These are phyloP conservation scores for Charanyca ferruginea DNA, from an alignment of 2,888 invertebrate species.

Conservation along the genomic window DNA sequence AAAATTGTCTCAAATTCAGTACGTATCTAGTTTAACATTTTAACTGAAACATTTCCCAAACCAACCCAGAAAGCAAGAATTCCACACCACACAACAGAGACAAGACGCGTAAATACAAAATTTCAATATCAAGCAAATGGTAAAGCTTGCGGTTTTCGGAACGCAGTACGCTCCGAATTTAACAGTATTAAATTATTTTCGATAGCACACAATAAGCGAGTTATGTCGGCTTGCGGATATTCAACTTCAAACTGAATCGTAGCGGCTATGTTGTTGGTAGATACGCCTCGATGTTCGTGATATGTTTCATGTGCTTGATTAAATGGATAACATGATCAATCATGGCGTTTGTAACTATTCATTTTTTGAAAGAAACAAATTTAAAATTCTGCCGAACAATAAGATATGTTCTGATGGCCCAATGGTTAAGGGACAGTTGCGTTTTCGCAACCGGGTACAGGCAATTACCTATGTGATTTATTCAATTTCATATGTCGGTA, in stretches of 20 bases:
- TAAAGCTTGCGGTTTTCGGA: slow-evolving; percentile 73
- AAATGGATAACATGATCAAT: too few relatives aligned
- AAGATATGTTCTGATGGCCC: too few relatives aligned
- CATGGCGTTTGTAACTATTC: too few relatives aligned
- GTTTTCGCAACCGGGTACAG: too few relatives aligned
- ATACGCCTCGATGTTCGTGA: slow-evolving; percentile 15
- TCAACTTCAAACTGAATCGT: slow-evolving; percentile 63
- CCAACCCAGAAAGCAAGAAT: slow-evolving; percentile 12
- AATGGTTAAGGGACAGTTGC: too few relatives aligned
- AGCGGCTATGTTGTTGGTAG: slow-evolving; percentile 34
- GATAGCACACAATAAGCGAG: slow-evolving; percentile 71
- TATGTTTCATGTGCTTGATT: slow-evolving; percentile 2
- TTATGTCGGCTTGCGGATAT: slow-evolving; percentile 58
- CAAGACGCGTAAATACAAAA: slow-evolving; percentile 34
- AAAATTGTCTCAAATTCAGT: neutral
- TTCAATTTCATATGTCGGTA: too few relatives aligned
- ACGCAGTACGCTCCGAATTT: slow-evolving; percentile 72
- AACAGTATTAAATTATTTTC: slow-evolving; percentile 81
- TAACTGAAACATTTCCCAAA: neutral
- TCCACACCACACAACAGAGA: slow-evolving; percentile 1
- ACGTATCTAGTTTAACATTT: neutral
- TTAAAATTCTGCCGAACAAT: too few relatives aligned
- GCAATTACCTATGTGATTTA: too few relatives aligned
- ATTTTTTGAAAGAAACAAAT: too few relatives aligned
- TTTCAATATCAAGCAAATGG: slow-evolving; percentile 58